Evolutionary conservation across 2,113 vertebrate species (phyloP).

Genomic region (Mastomys natalensis): DNA sequence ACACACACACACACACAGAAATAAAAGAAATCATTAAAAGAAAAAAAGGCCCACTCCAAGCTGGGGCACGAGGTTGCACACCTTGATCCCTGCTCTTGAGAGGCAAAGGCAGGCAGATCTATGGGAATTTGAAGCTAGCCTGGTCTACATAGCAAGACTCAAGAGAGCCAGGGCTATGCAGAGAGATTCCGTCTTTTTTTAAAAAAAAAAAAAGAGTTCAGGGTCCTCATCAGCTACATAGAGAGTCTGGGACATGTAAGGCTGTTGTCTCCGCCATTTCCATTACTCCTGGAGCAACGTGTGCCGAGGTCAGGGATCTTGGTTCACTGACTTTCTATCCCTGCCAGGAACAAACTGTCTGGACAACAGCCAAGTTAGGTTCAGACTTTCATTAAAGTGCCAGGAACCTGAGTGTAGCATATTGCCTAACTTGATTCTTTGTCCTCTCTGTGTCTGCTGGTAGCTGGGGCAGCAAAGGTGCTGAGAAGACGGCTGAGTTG

Average conservation of each 20-base stretch:
- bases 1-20: background rate
- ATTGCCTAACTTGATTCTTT: background rate
- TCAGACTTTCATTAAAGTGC: background rate
- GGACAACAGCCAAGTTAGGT: conserved; percentile 19
- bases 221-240: background rate
- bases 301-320: background rate
- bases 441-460: background rate
- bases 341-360: background rate
- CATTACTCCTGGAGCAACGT: background rate
- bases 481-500: background rate
- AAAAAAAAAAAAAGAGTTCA: background rate
- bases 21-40: too few relatives aligned
- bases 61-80: background rate
- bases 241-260: background rate
- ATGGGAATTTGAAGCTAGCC: background rate
- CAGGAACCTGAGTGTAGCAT: background rate
- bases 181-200: background rate
- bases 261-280: background rate
- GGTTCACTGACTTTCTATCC: background rate
- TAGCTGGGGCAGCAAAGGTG: background rate
- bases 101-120: background rate
- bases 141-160: background rate
- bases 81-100: background rate
- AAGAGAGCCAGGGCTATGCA: background rate
- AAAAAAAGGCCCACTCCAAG: background rate